Evolutionary conservation across 2,113 vertebrate species (phyloP), one percentile per base, ranked within the genome.

Genomic region (Oryzias melastigma): DNA sequence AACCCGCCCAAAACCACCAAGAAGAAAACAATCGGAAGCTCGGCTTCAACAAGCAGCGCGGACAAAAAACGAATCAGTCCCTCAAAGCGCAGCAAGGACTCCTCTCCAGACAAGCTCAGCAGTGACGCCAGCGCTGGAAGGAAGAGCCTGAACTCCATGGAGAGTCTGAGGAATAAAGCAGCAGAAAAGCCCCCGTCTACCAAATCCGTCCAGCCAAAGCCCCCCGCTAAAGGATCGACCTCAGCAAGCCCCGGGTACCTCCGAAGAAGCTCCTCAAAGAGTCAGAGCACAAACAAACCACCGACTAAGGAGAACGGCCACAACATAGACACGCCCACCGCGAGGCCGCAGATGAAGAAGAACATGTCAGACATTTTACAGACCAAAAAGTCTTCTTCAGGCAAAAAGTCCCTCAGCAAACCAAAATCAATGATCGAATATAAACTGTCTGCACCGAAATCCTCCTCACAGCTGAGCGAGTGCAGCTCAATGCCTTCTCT

Each of bases 371-470:
- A 85, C 29, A 78, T 88, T 75, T 76, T 84, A 52, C 8, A 35
- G 3, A 35, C 35, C 2, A 35, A 35, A 3, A 35, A 35, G 35
- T 1, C 35, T 12, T 35, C 10, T 35, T 35, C 68, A 78, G 27
- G 54, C 83, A 14, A 72, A 80, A 52, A 77, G 68, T 91, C 85
- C 6, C 64, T 73, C 35, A 91, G 84, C 65, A 85, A 77, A 4
- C 81, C 85, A 49, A 93, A 89, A 86, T 83, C 87, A 14, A 66
- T 81, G 67, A 83, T 17, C 45, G 85, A 77, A 25, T 81, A 58
- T 53, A 78, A 17, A 62, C 80, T 47, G 72, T 12, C 7, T 22
- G 16, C 66, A 17, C 53, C 83, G 63, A 86, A 73, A 45, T 22
- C 59, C 45, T 69, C 60, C 42, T 52, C 27, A 64, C 78, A 86